phyloP scores from a whole-genome alignment of 2,113 vertebrate species.

The Xiphias gladius region DNA sequence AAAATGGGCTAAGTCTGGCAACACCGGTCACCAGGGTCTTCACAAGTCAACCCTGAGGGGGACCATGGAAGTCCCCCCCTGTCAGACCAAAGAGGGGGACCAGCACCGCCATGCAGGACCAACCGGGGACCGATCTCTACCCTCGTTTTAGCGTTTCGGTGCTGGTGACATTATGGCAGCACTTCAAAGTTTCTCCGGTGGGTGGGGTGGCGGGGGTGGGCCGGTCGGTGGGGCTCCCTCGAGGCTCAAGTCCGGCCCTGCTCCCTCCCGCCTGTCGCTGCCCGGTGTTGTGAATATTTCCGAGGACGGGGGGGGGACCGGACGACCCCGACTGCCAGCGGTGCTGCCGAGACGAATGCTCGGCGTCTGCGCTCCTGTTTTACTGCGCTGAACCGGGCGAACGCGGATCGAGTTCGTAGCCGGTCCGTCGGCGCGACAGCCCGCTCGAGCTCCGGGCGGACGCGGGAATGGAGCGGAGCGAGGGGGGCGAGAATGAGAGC shows the following conservation, averaged over 20 bases:
- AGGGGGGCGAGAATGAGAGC: slow-evolving; percentile 57
- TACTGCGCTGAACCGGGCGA: too few species aligned
- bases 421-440: background rate
- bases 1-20: too few species aligned
- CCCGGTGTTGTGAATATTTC: background rate
- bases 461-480: slow-evolving; percentile 77
- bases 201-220: background rate
- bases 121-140: too few species aligned
- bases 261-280: background rate
- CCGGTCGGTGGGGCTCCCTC: background rate
- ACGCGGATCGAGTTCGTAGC: background rate
- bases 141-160: too few species aligned
- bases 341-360: background rate
- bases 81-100: too few species aligned
- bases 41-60: too few species aligned
- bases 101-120: too few species aligned
- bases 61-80: too few species aligned
- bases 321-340: background rate
- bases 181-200: background rate
- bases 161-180: background rate
- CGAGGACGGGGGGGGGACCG: slow-evolving; percentile 10
- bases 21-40: too few species aligned
- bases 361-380: too few species aligned
- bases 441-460: background rate
- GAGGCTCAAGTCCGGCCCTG: background rate